phyloP scores from a whole-genome alignment of 2,797 vertebrate genomes.

The Cynopterus sphinx region DNA sequence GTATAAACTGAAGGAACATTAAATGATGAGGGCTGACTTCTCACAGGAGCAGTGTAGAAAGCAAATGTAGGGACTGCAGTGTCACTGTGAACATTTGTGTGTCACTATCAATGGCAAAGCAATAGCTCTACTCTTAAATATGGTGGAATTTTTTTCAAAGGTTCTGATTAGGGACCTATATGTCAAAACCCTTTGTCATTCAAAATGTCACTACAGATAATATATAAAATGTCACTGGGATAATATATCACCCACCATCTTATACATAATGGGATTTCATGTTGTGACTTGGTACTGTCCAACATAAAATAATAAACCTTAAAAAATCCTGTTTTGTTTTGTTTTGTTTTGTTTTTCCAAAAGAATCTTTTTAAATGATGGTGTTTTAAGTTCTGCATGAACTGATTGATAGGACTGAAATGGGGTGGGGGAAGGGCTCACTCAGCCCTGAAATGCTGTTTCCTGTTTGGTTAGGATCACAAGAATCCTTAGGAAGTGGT shows the following conservation, averaged over 20 bases:
- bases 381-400: not conserved
- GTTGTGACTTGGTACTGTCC: conserved; percentile 57
- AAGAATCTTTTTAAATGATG: not conserved
- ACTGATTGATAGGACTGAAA: not conserved
- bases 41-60: not conserved
- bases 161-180: conserved; percentile 9
- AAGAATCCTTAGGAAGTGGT: not conserved
- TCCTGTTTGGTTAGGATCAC: not conserved
- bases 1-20: not conserved
- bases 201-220: conserved; percentile 13
- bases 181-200: conserved; percentile 53
- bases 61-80: not conserved
- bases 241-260: not conserved
- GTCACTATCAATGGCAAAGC: not conserved
- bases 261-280: conserved; percentile 12
- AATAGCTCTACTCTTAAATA: not conserved
- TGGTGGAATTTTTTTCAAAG: not conserved
- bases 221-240: not conserved
- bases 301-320: conserved; percentile 1
- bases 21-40: not conserved
- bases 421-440: not conserved
- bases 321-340: not conserved
- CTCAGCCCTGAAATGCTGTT: not conserved
- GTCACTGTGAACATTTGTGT: not conserved
- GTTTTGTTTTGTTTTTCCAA: not conserved